Conservation (phyloP, 1,140 invertebrate genomes). For the Brachionus sp. region DNA sequence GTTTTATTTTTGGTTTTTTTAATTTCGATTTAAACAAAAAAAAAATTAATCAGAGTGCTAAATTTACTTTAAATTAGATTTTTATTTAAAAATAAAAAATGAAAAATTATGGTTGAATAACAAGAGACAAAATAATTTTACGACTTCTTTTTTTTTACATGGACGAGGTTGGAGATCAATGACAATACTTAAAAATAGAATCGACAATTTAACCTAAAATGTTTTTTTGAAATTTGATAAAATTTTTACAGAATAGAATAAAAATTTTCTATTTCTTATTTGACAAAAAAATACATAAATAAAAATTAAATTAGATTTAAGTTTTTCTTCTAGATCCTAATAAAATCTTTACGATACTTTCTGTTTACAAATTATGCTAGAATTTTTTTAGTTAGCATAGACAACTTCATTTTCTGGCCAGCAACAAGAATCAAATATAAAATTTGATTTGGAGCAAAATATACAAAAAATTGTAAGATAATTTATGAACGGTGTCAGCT, state of each 20-base stretch:
- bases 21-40: not conserved
- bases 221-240: not conserved
- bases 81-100: not conserved
- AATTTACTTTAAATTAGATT: not conserved
- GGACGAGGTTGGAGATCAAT: not conserved
- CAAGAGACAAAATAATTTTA: not conserved
- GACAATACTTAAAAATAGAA: not conserved
- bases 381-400: not conserved
- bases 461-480: not conserved
- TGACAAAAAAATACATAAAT: conserved; percentile 2
- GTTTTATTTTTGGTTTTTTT: not conserved
- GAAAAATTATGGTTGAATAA: not conserved
- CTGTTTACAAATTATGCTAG: not conserved
- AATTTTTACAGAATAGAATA: not conserved
- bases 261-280: not conserved
- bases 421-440: not conserved
- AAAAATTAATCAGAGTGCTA: not conserved
- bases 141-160: not conserved
- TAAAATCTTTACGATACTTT: not conserved
- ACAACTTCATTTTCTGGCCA: not conserved
- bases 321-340: not conserved
- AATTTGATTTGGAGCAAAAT: not conserved
- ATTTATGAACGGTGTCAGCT: not conserved
- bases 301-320: not conserved
- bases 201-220: not conserved